Evolutionary conservation across 2,888 invertebrate genomes (phyloP).

Genomic region (Macrophya alboannulata): DNA sequence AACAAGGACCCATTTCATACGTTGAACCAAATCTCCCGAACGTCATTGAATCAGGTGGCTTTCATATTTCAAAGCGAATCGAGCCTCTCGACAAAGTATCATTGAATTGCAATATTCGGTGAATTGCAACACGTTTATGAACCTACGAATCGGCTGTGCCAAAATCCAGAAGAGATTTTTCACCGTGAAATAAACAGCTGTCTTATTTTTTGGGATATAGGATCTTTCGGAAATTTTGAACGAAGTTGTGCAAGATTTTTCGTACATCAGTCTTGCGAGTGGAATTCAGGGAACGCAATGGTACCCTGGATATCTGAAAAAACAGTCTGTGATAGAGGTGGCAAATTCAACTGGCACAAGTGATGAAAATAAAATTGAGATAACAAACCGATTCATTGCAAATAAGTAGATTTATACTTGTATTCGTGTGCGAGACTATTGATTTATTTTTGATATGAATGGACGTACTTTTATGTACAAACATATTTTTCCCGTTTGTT

Average conservation of each 20-base stretch:
- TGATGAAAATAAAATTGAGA: not conserved
- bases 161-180: too few relatives aligned
- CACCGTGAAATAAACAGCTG: too few relatives aligned
- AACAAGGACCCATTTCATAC: slow-evolving; percentile 54
- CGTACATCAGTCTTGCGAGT: slow-evolving; percentile 81
- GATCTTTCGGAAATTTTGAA: slow-evolving; percentile 79
- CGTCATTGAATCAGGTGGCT: slow-evolving; percentile 62
- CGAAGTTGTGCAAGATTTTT: slow-evolving; percentile 79
- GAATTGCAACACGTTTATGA: too few relatives aligned
- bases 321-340: not conserved
- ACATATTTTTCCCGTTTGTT: too few relatives aligned
- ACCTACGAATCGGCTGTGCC: too few relatives aligned
- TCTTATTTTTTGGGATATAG: not conserved
- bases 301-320: too few relatives aligned
- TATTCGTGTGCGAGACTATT: too few relatives aligned
- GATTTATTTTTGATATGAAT: too few relatives aligned
- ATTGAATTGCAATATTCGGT: too few relatives aligned
- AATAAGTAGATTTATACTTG: not conserved
- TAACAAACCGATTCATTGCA: not conserved
- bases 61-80: slow-evolving; percentile 30
- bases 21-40: slow-evolving; percentile 61
- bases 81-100: not conserved
- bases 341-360: not conserved
- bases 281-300: too few relatives aligned
- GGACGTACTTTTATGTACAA: too few relatives aligned